Evolutionary conservation across 2,797 vertebrate genomes (phyloP).

Genomic region (Lepus townsendii): DNA sequence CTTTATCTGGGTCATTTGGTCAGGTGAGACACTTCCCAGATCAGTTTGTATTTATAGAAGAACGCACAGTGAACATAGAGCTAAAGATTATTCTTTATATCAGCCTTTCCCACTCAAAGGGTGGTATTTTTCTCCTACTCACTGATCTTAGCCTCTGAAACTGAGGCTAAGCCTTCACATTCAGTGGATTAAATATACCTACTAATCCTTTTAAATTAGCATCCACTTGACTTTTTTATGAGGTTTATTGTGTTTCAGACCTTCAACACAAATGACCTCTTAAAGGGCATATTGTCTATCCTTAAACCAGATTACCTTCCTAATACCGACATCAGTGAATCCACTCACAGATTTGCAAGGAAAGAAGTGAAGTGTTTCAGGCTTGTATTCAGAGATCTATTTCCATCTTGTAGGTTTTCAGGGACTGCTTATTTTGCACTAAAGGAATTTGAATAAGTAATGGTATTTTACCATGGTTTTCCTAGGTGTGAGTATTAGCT

Average conservation of each 20-base stretch:
- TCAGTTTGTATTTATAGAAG: conserved; percentile 13
- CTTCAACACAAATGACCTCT: conserved; percentile 36
- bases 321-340: not conserved
- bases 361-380: conserved; percentile 8
- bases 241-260: not conserved
- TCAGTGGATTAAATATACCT: not conserved
- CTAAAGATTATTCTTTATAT: not conserved
- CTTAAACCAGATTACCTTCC: not conserved
- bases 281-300: not conserved
- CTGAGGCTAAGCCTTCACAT: not conserved
- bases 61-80: not conserved
- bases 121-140: not conserved
- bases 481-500: not conserved
- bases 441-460: not conserved
- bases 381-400: not conserved
- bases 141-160: conserved; percentile 9
- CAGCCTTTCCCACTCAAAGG: conserved; percentile 8
- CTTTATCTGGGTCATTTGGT: not conserved
- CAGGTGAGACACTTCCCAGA: not conserved
- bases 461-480: conserved; percentile 2
- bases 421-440: conserved; percentile 22
- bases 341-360: not conserved
- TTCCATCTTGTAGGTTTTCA: not conserved
- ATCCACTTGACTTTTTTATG: not conserved
- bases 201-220: conserved; percentile 17